These are phyloP conservation scores for Xanthostigma xanthostigma DNA, from an alignment of 2,888 invertebrate species.

Conservation along the genomic window DNA sequence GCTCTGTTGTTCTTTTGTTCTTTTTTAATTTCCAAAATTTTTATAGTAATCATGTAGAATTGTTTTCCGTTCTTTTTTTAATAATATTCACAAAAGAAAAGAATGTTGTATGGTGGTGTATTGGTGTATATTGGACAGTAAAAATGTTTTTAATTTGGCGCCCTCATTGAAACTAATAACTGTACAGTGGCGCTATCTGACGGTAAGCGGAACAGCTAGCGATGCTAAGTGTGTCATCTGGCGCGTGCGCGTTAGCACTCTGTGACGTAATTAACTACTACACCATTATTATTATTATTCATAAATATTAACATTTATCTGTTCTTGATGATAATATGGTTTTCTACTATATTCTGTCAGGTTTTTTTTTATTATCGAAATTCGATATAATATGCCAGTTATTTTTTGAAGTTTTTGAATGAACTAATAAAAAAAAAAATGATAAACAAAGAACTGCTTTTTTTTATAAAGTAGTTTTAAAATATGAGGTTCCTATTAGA, in stretches of 20 bases:
- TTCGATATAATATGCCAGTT: not conserved
- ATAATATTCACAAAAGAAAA: no score
- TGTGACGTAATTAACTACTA: constrained; percentile 26
- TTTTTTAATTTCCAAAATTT: no score
- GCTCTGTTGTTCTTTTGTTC: no score
- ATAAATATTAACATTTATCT: constrained; percentile 18
- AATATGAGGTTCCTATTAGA: constrained; percentile 28
- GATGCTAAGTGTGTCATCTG: constrained; percentile 30
- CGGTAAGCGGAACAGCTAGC: constrained; percentile 20
- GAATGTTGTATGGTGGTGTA: no score
- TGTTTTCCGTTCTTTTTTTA: no score
- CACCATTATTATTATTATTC: constrained; percentile 36
- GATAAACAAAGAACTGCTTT: not conserved
- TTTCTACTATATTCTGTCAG: not conserved
- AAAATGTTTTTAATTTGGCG: no score
- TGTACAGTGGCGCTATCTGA: constrained; percentile 7
- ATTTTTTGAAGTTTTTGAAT: constrained; percentile 3
- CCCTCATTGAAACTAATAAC: no score
- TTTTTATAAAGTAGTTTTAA: not conserved
- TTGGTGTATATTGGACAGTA: no score
- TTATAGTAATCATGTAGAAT: no score
- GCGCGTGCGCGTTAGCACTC: constrained; percentile 21
- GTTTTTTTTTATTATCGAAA: constrained; percentile 2
- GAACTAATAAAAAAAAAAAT: not conserved
- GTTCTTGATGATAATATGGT: not conserved